A percentile compares a stretch with the other conserved stretches of the same genome.
Conservation (phyloP, 2,113 vertebrate genomes). For the Pteronura brasiliensis region DNA sequence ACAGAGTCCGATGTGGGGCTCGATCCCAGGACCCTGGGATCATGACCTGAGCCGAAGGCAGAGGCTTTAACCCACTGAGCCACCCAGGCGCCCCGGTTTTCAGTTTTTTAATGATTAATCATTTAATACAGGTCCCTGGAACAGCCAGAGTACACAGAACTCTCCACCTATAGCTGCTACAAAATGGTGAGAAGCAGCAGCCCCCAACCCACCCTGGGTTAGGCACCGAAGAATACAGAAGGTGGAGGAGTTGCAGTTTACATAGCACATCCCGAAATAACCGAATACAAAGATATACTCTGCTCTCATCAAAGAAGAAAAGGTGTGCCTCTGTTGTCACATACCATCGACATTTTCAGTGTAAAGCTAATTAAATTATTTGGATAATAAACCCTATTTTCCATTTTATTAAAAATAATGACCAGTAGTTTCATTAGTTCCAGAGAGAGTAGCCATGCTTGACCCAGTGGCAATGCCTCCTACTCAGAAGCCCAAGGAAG, state of each 20-base stretch:
- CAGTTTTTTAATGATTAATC: not conserved
- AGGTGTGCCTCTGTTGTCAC: not conserved
- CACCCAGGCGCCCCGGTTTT: too few species aligned
- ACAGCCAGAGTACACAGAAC: not conserved
- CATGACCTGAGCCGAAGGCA: too few species aligned
- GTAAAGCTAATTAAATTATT: not conserved
- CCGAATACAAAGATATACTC: not conserved
- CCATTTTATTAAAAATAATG: constrained; percentile 22
- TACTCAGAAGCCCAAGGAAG: constrained; percentile 24
- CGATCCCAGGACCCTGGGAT: too few species aligned
- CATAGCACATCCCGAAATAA: not conserved
- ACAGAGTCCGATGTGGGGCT: too few species aligned
- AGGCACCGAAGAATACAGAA: constrained; percentile 39
- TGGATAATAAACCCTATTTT: not conserved
- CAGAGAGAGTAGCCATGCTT: not conserved
- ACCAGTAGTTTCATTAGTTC: constrained; percentile 13
- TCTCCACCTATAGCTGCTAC: not conserved
- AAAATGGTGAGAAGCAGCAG: constrained; percentile 52
- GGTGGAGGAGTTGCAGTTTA: not conserved
- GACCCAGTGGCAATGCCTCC: not conserved
- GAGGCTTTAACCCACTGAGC: too few species aligned
- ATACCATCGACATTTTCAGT: not conserved
- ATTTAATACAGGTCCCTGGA: not conserved
- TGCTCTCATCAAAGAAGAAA: not conserved
- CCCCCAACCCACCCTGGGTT: constrained; percentile 37